A percentile compares a stretch with the other conserved stretches of the same genome.
Evolutionary conservation across 2,888 invertebrate species (phyloP).

Genomic region (Agonopterix heracliana): DNA sequence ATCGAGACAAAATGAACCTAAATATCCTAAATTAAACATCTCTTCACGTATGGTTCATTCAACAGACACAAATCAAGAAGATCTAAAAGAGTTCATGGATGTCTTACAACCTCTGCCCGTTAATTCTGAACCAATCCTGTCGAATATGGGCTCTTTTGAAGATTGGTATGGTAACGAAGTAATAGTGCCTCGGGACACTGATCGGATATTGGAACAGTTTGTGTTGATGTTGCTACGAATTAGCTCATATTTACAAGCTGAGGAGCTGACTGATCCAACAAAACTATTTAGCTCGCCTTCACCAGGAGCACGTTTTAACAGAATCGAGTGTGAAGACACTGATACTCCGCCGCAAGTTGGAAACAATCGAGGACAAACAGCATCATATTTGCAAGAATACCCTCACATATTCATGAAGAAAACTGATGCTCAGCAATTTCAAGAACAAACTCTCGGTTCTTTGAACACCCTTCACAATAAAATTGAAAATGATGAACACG

Average conservation of each 20-base stretch:
- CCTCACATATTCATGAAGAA: conserved; percentile 61
- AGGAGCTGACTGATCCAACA: conserved; percentile 26
- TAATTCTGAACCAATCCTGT: conserved; percentile 29
- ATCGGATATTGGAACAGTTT: conserved; percentile 64
- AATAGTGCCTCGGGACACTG: conserved; percentile 49
- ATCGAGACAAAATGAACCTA: too few species aligned
- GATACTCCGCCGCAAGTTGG: conserved; percentile 48
- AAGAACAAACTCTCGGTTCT: conserved; percentile 7
- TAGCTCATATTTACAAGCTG: conserved; percentile 35
- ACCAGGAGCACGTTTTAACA: conserved; percentile 2
- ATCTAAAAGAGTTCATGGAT: conserved; percentile 23
- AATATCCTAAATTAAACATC: too few species aligned
- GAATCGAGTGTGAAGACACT: conserved; percentile 28
- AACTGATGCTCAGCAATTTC: conserved; percentile 26
- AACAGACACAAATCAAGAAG: conserved; percentile 27
- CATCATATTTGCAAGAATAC: conserved; percentile 58
- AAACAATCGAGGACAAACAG: conserved; percentile 38
- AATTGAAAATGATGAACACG: conserved; percentile 5
- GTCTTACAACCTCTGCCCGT: conserved; percentile 21
- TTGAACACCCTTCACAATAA: conserved; percentile 16
- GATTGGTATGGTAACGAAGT: conserved; percentile 56
- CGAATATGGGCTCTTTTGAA: conserved; percentile 45
- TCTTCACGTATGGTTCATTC: conserved; percentile 22
- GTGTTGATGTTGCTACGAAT: conserved; percentile 57
- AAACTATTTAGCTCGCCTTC: conserved; percentile 18